These are phyloP conservation scores for Actinia tenebrosa DNA, from an alignment of 64 coral and sea anemone genomes.

Conservation along the genomic window DNA sequence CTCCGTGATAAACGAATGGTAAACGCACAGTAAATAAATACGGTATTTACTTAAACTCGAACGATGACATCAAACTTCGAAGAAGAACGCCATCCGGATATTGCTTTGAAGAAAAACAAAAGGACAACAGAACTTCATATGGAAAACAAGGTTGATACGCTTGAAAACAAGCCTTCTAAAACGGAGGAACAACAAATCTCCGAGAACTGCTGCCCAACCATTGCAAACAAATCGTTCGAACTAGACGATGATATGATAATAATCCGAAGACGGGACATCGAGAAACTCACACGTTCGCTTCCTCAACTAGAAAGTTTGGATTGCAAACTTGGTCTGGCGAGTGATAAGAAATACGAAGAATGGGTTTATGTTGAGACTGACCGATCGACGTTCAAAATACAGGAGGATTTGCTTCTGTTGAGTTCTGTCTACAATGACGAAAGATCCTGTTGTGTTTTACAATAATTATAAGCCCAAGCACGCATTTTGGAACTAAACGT, in stretches of 20 bases:
- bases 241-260: slow-evolving; percentile 33
- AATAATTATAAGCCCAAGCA: neutral
- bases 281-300: neutral
- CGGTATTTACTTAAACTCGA: neutral
- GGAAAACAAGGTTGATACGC: neutral
- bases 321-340: neutral
- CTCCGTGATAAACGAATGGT: too few species aligned
- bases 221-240: neutral
- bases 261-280: slow-evolving; percentile 35
- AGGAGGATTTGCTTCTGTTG: slow-evolving; percentile 47
- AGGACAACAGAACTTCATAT: neutral
- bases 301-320: neutral
- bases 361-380: slow-evolving; percentile 56
- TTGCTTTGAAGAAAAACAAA: neutral
- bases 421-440: slow-evolving; percentile 54
- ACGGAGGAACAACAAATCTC: neutral
- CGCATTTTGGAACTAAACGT: too few species aligned
- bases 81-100: slow-evolving; percentile 16
- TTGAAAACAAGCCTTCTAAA: neutral
- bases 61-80: neutral
- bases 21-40: too few species aligned
- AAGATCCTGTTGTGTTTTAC: slow-evolving; percentile 26
- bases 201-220: neutral
- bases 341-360: slow-evolving; percentile 45
- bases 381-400: slow-evolving; percentile 33